These are phyloP conservation scores for Kobus ellipsiprymnus DNA, from an alignment of 2,113 vertebrate species.

Conservation along the genomic window DNA sequence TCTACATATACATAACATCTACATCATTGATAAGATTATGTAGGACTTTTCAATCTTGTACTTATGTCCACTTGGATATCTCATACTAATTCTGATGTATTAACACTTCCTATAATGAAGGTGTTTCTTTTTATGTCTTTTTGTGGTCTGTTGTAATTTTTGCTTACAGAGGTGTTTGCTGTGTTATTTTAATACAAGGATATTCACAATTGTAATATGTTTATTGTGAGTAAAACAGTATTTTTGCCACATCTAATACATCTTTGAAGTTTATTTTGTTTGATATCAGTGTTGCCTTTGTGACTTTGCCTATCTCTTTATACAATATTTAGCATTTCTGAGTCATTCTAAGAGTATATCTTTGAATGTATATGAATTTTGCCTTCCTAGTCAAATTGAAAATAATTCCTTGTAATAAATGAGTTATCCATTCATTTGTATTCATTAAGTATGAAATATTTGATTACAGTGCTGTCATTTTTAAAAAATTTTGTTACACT, in stretches of 20 bases:
- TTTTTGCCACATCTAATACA: background rate
- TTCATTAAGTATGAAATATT: background rate
- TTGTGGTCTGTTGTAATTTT: background rate
- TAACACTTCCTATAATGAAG: background rate
- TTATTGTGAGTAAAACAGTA: background rate
- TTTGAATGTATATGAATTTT: background rate
- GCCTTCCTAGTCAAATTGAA: background rate
- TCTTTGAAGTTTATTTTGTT: background rate
- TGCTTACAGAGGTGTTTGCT: background rate
- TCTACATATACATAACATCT: background rate
- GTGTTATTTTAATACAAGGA: background rate
- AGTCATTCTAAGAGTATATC: background rate
- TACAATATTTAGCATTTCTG: background rate
- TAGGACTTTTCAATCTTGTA: background rate
- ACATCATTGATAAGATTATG: background rate
- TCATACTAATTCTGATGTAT: background rate
- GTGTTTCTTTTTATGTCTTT: background rate
- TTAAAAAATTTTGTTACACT: background rate
- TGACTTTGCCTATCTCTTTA: background rate
- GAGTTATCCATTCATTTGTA: background rate
- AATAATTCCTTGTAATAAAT: background rate
- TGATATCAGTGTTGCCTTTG: background rate
- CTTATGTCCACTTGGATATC: background rate
- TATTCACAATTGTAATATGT: background rate
- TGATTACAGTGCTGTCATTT: background rate